Conservation (phyloP, 2,797 vertebrate species). For the Odontamblyopus rebecca region DNA sequence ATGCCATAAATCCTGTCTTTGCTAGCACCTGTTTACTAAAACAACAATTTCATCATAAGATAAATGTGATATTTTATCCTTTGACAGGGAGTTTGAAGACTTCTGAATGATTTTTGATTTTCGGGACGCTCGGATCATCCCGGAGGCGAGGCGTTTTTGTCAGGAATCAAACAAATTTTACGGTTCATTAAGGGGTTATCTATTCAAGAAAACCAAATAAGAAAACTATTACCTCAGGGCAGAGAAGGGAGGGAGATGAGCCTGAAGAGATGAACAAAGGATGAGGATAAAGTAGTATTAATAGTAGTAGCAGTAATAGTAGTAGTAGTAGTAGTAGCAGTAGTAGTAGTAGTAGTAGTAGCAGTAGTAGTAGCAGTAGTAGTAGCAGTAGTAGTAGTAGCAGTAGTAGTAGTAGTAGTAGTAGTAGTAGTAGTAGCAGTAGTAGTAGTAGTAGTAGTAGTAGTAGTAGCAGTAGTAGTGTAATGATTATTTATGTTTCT, state of each 20-base stretch:
- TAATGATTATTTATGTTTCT: no score
- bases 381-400: no score
- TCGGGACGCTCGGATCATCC: neutral
- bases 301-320: no score
- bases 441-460: no score
- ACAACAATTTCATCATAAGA: neutral
- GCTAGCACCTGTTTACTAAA: neutral
- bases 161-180: neutral
- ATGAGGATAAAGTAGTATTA: no score
- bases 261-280: no score
- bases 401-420: no score
- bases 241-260: neutral
- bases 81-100: neutral
- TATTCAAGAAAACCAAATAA: neutral
- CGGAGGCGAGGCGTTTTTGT: neutral
- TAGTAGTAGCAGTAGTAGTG: no score
- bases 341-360: no score
- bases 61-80: neutral
- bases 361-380: no score
- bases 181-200: neutral
- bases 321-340: no score
- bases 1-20: neutral
- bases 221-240: neutral
- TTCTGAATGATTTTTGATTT: neutral
- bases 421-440: no score